Percentiles rank a stretch among this genome's conserved stretches.
These are phyloP conservation scores for Thalassoma bifasciatum DNA, from an alignment of 2,113 vertebrate species.

Conservation along the genomic window DNA sequence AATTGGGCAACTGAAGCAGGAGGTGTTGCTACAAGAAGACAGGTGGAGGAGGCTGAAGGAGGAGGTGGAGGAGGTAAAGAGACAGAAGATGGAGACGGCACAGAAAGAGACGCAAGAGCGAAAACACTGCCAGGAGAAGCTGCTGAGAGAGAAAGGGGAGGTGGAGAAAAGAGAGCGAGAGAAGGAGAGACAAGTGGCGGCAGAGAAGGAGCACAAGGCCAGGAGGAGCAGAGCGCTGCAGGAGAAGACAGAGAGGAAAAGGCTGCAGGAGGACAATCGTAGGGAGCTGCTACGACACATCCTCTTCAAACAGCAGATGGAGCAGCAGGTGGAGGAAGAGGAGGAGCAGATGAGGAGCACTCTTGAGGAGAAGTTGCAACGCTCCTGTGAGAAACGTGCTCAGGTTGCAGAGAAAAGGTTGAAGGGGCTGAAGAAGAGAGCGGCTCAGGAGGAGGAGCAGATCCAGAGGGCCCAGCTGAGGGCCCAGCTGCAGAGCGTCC, in stretches of 20 bases:
- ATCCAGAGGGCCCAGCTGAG: slow-evolving; percentile 58
- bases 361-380: slow-evolving; percentile 72
- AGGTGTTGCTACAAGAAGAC: slow-evolving; percentile 58
- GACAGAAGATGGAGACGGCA: slow-evolving; percentile 42
- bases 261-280: slow-evolving; percentile 72
- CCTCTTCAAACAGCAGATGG: slow-evolving; percentile 77
- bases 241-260: slow-evolving; percentile 53
- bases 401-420: slow-evolving; percentile 48
- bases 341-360: slow-evolving; percentile 65
- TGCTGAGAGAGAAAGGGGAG: slow-evolving; percentile 64
- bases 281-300: slow-evolving; percentile 78
- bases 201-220: slow-evolving; percentile 69
- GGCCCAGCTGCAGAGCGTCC: slow-evolving; percentile 53
- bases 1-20: slow-evolving; percentile 33
- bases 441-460: slow-evolving; percentile 68
- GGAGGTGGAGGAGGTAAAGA: slow-evolving; percentile 65
- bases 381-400: slow-evolving; percentile 55
- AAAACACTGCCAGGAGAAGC: slow-evolving; percentile 68
- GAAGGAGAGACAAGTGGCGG: slow-evolving; percentile 52
- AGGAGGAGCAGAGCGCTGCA: slow-evolving; percentile 55
- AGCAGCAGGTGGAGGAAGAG: slow-evolving; percentile 77
- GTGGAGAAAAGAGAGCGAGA: slow-evolving; percentile 51
- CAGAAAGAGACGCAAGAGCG: slow-evolving; percentile 55
- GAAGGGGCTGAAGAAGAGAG: slow-evolving; percentile 67
- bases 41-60: slow-evolving; percentile 59